Evolutionary conservation across 2,888 invertebrate genomes (phyloP).

Genomic region (Cotesia congregata): DNA sequence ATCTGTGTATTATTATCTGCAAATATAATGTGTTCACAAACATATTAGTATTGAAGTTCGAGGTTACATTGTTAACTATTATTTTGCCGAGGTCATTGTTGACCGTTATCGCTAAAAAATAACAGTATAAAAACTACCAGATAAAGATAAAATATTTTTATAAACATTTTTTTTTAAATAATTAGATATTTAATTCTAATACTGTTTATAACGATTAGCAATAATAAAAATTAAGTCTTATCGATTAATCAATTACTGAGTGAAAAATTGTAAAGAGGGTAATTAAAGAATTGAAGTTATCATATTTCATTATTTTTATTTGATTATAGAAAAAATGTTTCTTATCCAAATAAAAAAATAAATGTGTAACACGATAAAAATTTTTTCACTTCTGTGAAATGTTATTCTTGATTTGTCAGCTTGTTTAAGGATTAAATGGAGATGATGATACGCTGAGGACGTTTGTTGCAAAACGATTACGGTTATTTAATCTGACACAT

Average conservation of each 20-base stretch:
- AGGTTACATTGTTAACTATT: slow-evolving; percentile 24
- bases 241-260: no score
- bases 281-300: neutral
- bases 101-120: slow-evolving; percentile 26
- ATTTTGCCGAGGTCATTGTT: slow-evolving; percentile 3
- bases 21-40: neutral
- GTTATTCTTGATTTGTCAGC: slow-evolving; percentile 7
- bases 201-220: neutral
- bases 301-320: neutral
- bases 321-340: neutral
- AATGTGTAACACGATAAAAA: neutral
- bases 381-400: neutral
- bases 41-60: slow-evolving; percentile 34
- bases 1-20: neutral
- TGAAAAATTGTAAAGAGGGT: no score
- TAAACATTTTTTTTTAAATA: neutral
- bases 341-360: neutral
- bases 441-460: slow-evolving; percentile 9
- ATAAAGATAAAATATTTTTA: neutral
- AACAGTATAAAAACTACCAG: neutral
- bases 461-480: slow-evolving; percentile 16
- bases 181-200: neutral
- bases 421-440: slow-evolving; percentile 19
- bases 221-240: no score
- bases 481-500: slow-evolving; percentile 17